Evolutionary conservation across 1,140 invertebrate genomes (phyloP), one percentile per base, ranked within the genome.

Genomic region (Arctopsyche grandis): DNA sequence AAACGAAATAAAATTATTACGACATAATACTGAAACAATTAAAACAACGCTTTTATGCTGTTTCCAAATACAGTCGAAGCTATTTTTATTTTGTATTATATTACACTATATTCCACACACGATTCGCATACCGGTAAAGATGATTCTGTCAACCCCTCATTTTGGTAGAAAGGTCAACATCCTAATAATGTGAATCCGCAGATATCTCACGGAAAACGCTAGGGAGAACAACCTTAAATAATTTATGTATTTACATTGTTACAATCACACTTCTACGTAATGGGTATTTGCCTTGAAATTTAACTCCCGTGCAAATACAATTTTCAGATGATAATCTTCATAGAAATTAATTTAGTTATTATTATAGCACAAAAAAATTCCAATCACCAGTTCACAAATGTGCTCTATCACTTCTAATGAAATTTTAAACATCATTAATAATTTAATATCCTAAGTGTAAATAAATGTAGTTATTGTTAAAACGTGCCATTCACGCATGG

Each of bases 171-270:
- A 63, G 74, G 74, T 76, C 74, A 76, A 63, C 58, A 52, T 76
- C 43, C 74, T 66, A 76, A 76, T 76, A 76, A 76, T 76, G 74
- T 63, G 74, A 63, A 76, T 63, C 63, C 22, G 74, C 74, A 21
- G 52, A 76, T 63, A 43, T 63, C 56, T 76, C 71, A 46, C 69
- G 10, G 69, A n/a, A 71, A 46, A 71, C 26, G 14, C 16, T 58
- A 14, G 71, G 71, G 71, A 29, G 52, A 9, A 29, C 7, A 75
- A 43, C 52, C 52, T 71, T 71, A 71, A 71, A 71, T 71, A 71
- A 46, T 71, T n/a, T 71, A 71, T 38, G 10, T 21, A 71, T 71
- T 26, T 29, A 44, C 66, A 69, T 16, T 38, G 7, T 7, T 4
- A 38, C 29, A 38, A 38, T 38, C 29, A 38, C 1, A 38, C 7